Base-by-base conservation (phyloP, 2,797 vertebrate species). In the Mus minutoides region DNA sequence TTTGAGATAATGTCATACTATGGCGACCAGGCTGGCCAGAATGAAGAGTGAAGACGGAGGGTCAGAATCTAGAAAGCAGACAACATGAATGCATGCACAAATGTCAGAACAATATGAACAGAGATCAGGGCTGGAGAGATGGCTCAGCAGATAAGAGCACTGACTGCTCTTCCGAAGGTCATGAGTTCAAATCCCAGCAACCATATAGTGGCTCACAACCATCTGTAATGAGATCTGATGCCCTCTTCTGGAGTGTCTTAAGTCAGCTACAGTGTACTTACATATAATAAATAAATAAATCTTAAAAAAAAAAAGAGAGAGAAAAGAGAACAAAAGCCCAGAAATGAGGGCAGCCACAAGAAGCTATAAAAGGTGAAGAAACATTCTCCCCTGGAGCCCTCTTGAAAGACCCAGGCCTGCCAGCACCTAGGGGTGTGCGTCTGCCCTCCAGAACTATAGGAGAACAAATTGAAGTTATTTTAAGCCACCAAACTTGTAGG, bases 391-490 rank as follows among this genome's bases (percentile, higher is more conserved):
- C 2, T 12, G 40, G 34, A 84, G 9, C 31, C 56, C 87, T 34
- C 49, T 58, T 40, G 17, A 79, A 92, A 69, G 62, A 92, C 64
- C 34, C 60, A 79, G 19, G 26, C 13, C 62, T 46, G 5, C 7
- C 9, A 13, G 56, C 4, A 14, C 83, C 52, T 40, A 0, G 11
- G 40, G 31, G 46, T 24, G 43, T 31, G 54, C 24, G n/a, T 67
- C 76, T 21, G 8, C n/a, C 58, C 62, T 79, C 75, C 26, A 78
- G 58, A 86, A 90, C n/a, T 4, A 0, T 69, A 86, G 86, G 29
- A 85, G 43, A 90, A 94, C 40, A 83, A 71, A 89, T 40, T 11
- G 26, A 9, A n/a, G 24, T 85, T 91, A 69, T 75, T 94, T 92
- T 54, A 93, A 79, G 83, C 40, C 19, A 67, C 37, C 31, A 37